Base-by-base conservation (phyloP, 35 echinoderm and acorn worm genomes). In the Heliocidaris erythrogramma region DNA sequence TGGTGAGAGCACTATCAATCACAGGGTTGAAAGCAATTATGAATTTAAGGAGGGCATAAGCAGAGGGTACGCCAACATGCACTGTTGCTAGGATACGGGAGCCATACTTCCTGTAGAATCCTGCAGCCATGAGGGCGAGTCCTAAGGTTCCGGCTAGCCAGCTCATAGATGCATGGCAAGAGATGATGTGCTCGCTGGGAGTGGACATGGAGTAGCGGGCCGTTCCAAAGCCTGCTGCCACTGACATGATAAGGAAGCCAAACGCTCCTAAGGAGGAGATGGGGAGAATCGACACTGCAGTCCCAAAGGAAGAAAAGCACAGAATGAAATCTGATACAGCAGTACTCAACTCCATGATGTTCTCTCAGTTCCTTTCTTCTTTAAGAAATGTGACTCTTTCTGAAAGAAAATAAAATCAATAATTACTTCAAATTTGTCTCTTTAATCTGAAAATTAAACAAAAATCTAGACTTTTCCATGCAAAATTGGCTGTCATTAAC, bases 301-400 rank as follows among this genome's bases (percentile, higher is more conserved):
- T 94, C 27, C 95, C 94, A 56, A 95, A 96, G 0, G 98, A 93
- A 7, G 97, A 86, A 13, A 97, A 27, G 8, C 97, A 96, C 27
- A 99, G 94, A n/a, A 97, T 94, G 17, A 96, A 94, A 94, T 99
- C 98, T 7, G 98, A 99, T 18, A 99, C 42, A 9, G 98, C 97
- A 18, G 95, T 96, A 71, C 98, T 97, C 49, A 87, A 48, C 60
- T 97, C 95, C 91, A 92, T 92, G n/a, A 5, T 92, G 7, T 59
- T 52, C 60, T 78, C 65, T n/a, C 18, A 18, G 65, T 27, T 78
- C 65, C 35, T 78, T 78, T 78, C 4, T 7, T 7, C 27, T 78
- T 21, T n/a, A 4, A 78, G 65, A 78, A 27, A 27, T 24, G 27
- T 7, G 21, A 27, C 4, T n/a, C 65, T n/a, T 78, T 24, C 65